Conservation (phyloP, 2,797 vertebrate species). For the Pseudochromis fuscus region DNA sequence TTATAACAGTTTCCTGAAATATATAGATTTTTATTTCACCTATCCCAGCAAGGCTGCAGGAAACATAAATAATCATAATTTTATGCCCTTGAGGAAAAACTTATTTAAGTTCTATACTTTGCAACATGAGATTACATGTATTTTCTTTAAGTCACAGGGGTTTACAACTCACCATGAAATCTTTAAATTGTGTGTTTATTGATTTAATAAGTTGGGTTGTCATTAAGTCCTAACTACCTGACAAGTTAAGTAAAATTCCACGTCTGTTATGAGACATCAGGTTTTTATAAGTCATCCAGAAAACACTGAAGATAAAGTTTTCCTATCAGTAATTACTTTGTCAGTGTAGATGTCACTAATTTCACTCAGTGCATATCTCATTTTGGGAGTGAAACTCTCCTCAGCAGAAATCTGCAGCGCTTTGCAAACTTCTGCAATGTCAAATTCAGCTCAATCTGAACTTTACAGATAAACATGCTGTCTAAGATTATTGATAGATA, state of each 20-base stretch:
- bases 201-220: too few species aligned
- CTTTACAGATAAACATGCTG: slow-evolving; percentile 62
- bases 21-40: too few species aligned
- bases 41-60: too few species aligned
- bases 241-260: too few species aligned
- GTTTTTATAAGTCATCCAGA: slow-evolving; percentile 7
- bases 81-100: too few species aligned
- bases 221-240: too few species aligned
- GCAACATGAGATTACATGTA: background rate
- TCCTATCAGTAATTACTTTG: slow-evolving; percentile 10
- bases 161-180: too few species aligned
- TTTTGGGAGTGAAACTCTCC: slow-evolving; percentile 23
- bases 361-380: slow-evolving; percentile 18
- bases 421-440: slow-evolving; percentile 64
- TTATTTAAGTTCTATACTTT: too few species aligned
- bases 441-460: slow-evolving; percentile 66
- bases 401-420: slow-evolving; percentile 40
- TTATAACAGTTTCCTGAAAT: too few species aligned
- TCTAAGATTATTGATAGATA: slow-evolving; percentile 74
- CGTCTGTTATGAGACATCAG: background rate
- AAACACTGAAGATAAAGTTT: slow-evolving; percentile 14
- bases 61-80: too few species aligned
- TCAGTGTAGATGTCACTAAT: slow-evolving; percentile 25
- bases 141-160: background rate
- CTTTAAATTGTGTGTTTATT: too few species aligned